Base-by-base conservation (phyloP, 2,797 vertebrate species). In the Odontamblyopus lacepedii region DNA sequence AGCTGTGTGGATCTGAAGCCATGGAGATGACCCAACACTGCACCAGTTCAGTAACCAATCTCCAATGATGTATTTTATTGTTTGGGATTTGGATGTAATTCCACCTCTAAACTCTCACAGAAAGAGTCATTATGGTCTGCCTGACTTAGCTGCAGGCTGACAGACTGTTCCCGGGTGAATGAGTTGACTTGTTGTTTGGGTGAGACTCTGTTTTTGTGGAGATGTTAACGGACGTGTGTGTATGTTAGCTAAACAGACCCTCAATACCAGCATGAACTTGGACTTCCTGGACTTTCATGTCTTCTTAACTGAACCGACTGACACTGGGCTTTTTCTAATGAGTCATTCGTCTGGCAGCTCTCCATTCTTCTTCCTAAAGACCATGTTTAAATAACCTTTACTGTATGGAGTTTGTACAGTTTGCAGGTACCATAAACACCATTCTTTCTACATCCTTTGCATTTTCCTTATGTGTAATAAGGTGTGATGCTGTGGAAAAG, bases 241-340 rank as follows among this genome's bases (percentile, higher is more conserved):
- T 85, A 67, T 88, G 69, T 77, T 80, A 81, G 73, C 79, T 72
- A 89, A 85, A 87, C 84, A 89, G 80, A 71, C 82, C 78, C 75
- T 79, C 89, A 83, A 83, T 81, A 83, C 80, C 79, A 85, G 77
- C 76, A 76, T 83, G 80, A 88, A 88, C 86, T 85, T 87, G 76
- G 76, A 82, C 80, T 89, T 89, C 81, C 78, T 83, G 59, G 6
- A 26, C 84, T 88, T 88, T 89, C 76, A 87, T 81, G 74, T 78
- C 62, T 68, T 78, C 65, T 72, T 83, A 65, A 73, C 56, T 74
- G 69, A 71, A 67, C 67, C 78, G 76, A 83, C 69, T 75, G 67
- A 77, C 79, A 74, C 38, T 27, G 74, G 76, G 78, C 66, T 29
- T 70, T 83, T 78, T 55, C 50, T 72, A 67, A 82, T 82, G 70